Evolutionary conservation across 1,140 invertebrate genomes (phyloP).

Genomic region (Chlorops oryzae): DNA sequence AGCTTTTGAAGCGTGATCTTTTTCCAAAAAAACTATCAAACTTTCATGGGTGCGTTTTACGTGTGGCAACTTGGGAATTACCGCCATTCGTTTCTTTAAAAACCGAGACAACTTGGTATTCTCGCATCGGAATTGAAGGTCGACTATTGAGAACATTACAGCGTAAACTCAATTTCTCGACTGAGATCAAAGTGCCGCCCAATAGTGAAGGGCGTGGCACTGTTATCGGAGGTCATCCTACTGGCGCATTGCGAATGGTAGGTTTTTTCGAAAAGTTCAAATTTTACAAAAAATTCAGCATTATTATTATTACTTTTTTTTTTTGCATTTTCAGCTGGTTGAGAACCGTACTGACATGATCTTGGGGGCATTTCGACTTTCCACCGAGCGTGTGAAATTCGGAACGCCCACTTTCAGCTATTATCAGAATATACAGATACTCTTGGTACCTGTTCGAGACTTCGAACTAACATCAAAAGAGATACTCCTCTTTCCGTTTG

Average conservation of each 20-base stretch:
- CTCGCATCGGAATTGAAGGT: slow-evolving; percentile 24
- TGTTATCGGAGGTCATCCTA: slow-evolving; percentile 19
- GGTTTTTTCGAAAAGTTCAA: not conserved
- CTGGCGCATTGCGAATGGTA: slow-evolving; percentile 23
- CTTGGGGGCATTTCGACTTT: slow-evolving; percentile 8
- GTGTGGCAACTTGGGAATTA: slow-evolving; percentile 22
- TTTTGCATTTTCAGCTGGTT: not conserved
- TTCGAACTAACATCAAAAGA: slow-evolving; percentile 3
- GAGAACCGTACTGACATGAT: slow-evolving; percentile 5
- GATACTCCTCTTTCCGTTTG: too few relatives aligned
- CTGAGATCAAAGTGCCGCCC: slow-evolving; percentile 7
- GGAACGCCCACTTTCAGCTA: slow-evolving; percentile 1
- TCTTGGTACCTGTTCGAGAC: slow-evolving; percentile 1
- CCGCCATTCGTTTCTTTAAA: slow-evolving; percentile 23
- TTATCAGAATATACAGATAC: slow-evolving; percentile 6
- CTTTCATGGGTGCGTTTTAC: slow-evolving; percentile 27
- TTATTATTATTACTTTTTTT: slow-evolving; percentile 3
- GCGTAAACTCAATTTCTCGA: not conserved
- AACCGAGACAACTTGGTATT: not conserved
- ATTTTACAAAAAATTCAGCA: not conserved
- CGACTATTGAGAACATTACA: slow-evolving; percentile 23
- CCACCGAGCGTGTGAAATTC: not conserved
- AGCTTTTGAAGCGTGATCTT: slow-evolving; percentile 14
- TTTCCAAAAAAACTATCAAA: slow-evolving; percentile 33
- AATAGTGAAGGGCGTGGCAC: slow-evolving; percentile 6